phyloP scores from a whole-genome alignment of 2,888 invertebrate species.

The Macropis europaea region DNA sequence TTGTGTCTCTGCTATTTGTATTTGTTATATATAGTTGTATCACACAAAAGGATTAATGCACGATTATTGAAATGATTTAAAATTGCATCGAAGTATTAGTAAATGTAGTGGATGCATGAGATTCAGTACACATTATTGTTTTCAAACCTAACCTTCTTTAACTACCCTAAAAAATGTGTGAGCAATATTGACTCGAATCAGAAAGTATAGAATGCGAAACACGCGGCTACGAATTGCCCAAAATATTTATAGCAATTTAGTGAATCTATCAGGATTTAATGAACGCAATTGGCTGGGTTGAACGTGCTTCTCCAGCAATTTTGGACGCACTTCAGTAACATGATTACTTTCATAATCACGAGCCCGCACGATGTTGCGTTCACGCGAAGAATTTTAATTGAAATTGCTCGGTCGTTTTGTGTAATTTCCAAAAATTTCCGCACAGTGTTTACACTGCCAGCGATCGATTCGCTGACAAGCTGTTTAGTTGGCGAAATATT shows the following conservation, averaged over 20 bases:
- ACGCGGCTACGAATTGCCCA: constrained; percentile 25
- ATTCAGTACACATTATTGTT: too few species aligned
- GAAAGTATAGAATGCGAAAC: constrained; percentile 24
- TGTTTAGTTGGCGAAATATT: too few species aligned
- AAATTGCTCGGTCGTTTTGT: constrained; percentile 27
- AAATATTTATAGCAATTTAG: constrained; percentile 45
- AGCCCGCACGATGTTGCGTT: constrained; percentile 37
- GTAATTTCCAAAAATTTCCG: constrained; percentile 34
- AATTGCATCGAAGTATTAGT: too few species aligned
- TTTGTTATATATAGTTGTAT: too few species aligned
- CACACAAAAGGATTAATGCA: too few species aligned
- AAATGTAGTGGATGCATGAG: too few species aligned
- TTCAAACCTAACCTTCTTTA: too few species aligned
- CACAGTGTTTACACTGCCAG: not conserved
- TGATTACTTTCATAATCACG: constrained; percentile 49
- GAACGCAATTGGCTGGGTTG: constrained; percentile 39
- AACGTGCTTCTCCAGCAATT: constrained; percentile 44
- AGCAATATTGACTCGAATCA: too few species aligned
- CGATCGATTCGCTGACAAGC: too few species aligned
- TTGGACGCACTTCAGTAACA: constrained; percentile 27
- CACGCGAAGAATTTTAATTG: constrained; percentile 44
- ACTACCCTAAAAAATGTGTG: too few species aligned
- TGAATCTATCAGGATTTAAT: constrained; percentile 44
- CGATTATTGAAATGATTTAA: too few species aligned
- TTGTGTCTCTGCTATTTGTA: too few species aligned